Evolutionary conservation across 2,797 vertebrate genomes (phyloP).

Genomic region (Sebastes nivosus): DNA sequence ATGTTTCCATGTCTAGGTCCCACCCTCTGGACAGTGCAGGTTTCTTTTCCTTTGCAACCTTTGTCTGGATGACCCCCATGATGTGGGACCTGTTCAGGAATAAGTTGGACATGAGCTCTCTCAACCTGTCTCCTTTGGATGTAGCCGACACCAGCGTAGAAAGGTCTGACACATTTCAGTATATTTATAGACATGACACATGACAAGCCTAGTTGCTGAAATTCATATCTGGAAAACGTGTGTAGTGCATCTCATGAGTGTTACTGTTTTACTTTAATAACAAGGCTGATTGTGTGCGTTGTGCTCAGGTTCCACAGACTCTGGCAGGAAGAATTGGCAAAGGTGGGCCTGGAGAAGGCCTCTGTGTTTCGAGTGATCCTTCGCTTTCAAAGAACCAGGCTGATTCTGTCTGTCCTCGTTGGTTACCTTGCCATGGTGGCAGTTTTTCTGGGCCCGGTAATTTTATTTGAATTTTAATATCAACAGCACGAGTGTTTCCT

Average conservation of each 20-base stretch:
- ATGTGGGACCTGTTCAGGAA: conserved; percentile 80
- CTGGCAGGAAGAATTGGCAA: conserved; percentile 81
- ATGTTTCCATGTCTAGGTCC: conserved; percentile 53
- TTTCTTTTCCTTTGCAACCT: conserved; percentile 81
- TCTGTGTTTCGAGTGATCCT: conserved; percentile 76
- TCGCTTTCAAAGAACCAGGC: conserved; percentile 81
- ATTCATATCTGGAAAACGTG: background rate
- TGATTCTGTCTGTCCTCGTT: conserved; percentile 60
- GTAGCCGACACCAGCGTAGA: conserved; percentile 71
- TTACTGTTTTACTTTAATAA: background rate
- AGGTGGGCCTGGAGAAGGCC: conserved; percentile 79
- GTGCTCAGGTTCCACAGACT: conserved; percentile 79
- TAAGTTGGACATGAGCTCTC: conserved; percentile 62
- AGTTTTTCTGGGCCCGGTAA: conserved; percentile 73
- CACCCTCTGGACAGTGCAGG: conserved; percentile 83
- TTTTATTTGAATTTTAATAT: background rate
- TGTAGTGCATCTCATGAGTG: too few relatives aligned
- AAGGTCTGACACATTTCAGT: conserved; percentile 65
- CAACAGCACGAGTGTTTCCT: background rate
- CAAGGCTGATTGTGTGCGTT: conserved; percentile 7
- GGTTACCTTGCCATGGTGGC: conserved; percentile 65
- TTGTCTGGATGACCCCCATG: conserved; percentile 83
- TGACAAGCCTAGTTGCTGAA: background rate
- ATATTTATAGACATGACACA: background rate
- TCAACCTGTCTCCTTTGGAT: conserved; percentile 78